Conservation (phyloP, 2,888 invertebrate genomes). For the Apamea monoglypha region DNA sequence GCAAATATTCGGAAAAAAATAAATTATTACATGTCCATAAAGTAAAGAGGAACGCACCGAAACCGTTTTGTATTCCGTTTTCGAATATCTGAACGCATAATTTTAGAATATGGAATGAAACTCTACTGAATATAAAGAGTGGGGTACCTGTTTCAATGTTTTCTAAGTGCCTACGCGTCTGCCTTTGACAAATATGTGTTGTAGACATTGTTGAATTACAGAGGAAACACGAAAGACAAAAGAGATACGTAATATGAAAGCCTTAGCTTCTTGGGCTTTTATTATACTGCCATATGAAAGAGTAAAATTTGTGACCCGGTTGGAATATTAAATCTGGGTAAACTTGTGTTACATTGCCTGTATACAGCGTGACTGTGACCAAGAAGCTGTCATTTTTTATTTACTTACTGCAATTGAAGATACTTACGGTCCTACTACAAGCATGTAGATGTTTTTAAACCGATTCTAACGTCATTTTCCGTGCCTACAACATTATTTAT, state of each 20-base stretch:
- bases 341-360: conserved; percentile 26
- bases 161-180: conserved; percentile 81
- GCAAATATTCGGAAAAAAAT: conserved; percentile 74
- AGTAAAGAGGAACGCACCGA: conserved; percentile 71
- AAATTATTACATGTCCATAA: conserved; percentile 78
- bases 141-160: conserved; percentile 81
- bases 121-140: conserved; percentile 78
- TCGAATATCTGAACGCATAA: conserved; percentile 81
- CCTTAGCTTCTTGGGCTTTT: conserved; percentile 72
- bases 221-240: conserved; percentile 80
- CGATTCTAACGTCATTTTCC: not conserved
- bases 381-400: conserved; percentile 14
- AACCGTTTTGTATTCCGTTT: conserved; percentile 78
- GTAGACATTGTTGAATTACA: conserved; percentile 82
- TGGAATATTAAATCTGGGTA: conserved; percentile 63
- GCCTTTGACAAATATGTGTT: conserved; percentile 81
- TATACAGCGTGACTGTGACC: conserved; percentile 23
- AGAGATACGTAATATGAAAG: conserved; percentile 76
- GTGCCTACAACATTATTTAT: not conserved
- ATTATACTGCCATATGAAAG: conserved; percentile 60
- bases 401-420: not conserved
- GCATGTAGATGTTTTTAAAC: not conserved
- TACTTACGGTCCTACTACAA: not conserved
- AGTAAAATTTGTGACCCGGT: conserved; percentile 61
- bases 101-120: conserved; percentile 85